Evolutionary conservation across 2,113 vertebrate genomes (phyloP).

Genomic region (Triplophysa tibetana): DNA sequence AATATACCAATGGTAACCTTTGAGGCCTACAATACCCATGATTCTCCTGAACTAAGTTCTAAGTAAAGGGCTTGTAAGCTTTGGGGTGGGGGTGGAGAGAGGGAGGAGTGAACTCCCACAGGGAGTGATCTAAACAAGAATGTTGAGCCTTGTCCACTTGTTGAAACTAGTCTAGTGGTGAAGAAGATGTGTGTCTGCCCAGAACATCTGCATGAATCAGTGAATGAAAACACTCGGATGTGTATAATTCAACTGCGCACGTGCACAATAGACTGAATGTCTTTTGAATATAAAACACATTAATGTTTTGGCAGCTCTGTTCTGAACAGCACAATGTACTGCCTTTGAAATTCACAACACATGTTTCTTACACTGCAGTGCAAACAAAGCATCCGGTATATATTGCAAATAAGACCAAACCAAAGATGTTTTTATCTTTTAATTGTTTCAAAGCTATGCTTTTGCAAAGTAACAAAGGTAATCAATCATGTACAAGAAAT

Average conservation of each 20-base stretch:
- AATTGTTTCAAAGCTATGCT: background rate
- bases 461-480: background rate
- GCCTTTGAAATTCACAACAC: too few species aligned
- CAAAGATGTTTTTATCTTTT: background rate
- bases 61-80: background rate
- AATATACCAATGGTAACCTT: background rate
- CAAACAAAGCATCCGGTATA: background rate
- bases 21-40: slow-evolving; percentile 16
- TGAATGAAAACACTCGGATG: background rate
- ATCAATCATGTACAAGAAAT: too few species aligned
- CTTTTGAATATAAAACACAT: background rate
- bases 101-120: slow-evolving; percentile 32
- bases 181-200: slow-evolving; percentile 4
- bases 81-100: background rate
- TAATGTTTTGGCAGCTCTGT: background rate
- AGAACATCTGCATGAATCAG: background rate
- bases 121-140: slow-evolving; percentile 36
- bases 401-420: background rate
- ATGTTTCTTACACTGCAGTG: too few species aligned
- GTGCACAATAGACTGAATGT: background rate
- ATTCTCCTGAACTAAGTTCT: background rate
- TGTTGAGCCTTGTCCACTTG: slow-evolving; percentile 43
- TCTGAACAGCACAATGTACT: too few species aligned
- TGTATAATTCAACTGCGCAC: background rate
- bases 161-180: slow-evolving; percentile 42